Evolutionary conservation across 2,888 invertebrate species (phyloP), one percentile per base, ranked within the genome.

Genomic region (Trissolcus japonicus): DNA sequence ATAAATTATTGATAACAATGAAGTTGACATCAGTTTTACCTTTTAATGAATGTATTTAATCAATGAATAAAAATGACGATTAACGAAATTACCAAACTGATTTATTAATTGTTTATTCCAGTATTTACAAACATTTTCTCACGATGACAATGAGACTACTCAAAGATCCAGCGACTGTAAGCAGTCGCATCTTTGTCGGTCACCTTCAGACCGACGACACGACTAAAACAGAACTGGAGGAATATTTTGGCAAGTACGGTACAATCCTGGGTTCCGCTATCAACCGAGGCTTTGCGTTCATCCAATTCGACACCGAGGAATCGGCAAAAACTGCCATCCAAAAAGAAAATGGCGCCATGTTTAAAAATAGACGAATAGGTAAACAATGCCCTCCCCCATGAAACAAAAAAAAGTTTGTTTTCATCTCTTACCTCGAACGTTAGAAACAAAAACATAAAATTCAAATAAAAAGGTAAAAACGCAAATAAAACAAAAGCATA

Each of bases 261-360:
- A 91, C 91, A 75, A 92, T 95, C 51, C 79, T 91, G 74, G 95
- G 94, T 1, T 92, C 95, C 0, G 86, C 93, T n/a, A 90, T 94
- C 17, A 95, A 95, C 82, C 91, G 93, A 80, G 94, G 95, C 61
- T 97, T 95, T 89, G 96, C 95, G 16, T 97, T 97, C 89, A 94
- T 97, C 2, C 97, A 97, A 85, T 97, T 93, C 88, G 94, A 94
- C 75, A 91, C 91, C 19, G 95, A 95, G 81, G 89, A 91, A 2
- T 92, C 94, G 82, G 97, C 96, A 0, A 92, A 93, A 77, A 92
- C 92, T 73, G 96, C 96, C 16, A 95, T 96, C 43, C 88, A 91
- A 60, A 92, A 92, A 62, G 93, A 94, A 77, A 92, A 94, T 88
- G 94, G 94, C 21, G 90, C 91, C 14, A 91, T 92, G 80, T 93